These are phyloP conservation scores for Alloscopus bannaensis DNA, from an alignment of 2,888 invertebrate genomes.

Conservation along the genomic window DNA sequence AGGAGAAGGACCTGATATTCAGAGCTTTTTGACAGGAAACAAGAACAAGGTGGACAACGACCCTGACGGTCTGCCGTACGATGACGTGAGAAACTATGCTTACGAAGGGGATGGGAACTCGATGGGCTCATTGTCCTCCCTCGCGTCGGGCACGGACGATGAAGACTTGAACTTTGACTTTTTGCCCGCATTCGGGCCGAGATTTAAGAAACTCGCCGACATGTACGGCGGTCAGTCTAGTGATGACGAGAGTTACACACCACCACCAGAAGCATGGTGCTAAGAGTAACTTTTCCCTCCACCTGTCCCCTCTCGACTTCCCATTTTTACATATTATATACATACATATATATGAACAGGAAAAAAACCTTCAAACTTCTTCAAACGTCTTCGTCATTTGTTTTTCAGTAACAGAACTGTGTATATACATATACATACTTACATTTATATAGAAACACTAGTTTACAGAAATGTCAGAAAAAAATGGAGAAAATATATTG, in stretches of 20 bases:
- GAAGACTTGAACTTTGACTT: slow-evolving; percentile 96
- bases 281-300: slow-evolving; percentile 74
- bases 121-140: slow-evolving; percentile 93
- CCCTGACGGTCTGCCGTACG: slow-evolving; percentile 92
- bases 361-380: no score
- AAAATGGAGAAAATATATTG: no score
- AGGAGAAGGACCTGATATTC: slow-evolving; percentile 86
- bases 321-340: no score
- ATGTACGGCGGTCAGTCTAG: slow-evolving; percentile 95
- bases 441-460: no score
- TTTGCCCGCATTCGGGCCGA: slow-evolving; percentile 94
- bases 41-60: slow-evolving; percentile 94
- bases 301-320: not conserved
- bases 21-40: slow-evolving; percentile 92
- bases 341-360: no score
- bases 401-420: no score
- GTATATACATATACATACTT: no score
- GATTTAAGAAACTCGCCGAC: slow-evolving; percentile 94
- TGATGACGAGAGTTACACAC: slow-evolving; percentile 84
- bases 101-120: slow-evolving; percentile 98
- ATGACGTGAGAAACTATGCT: slow-evolving; percentile 97
- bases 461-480: no score
- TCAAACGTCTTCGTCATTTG: no score
- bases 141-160: slow-evolving; percentile 93
- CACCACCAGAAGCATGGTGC: slow-evolving; percentile 82